Conservation (phyloP, 2,888 invertebrate genomes). For the Macrosoma leucophasiata region DNA sequence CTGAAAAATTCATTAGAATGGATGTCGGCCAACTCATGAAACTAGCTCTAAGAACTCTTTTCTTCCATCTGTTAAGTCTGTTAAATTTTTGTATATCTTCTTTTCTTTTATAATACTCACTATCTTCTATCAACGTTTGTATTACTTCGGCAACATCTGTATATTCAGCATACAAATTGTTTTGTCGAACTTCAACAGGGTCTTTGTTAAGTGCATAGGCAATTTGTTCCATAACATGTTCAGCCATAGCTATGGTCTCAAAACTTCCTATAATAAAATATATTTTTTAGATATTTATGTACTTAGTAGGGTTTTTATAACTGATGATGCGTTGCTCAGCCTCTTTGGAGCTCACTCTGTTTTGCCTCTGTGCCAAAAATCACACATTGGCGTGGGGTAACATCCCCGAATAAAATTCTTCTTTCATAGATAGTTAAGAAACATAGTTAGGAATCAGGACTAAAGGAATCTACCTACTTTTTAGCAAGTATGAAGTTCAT, state of each 20-base stretch:
- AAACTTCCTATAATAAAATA: slow-evolving; percentile 61
- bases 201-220: slow-evolving; percentile 19
- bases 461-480: too few species aligned
- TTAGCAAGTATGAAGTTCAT: too few species aligned
- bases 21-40: slow-evolving; percentile 22
- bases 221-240: slow-evolving; percentile 24
- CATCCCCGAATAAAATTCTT: too few species aligned
- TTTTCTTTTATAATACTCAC: slow-evolving; percentile 66
- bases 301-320: too few species aligned
- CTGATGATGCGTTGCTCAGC: too few species aligned
- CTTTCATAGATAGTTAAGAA: too few species aligned
- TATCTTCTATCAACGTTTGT: slow-evolving; percentile 35
- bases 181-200: slow-evolving; percentile 20
- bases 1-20: slow-evolving; percentile 17
- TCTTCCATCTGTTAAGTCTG: slow-evolving; percentile 80
- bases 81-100: slow-evolving; percentile 73
- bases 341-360: too few species aligned
- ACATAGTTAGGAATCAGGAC: too few species aligned
- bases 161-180: slow-evolving; percentile 17
- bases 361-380: too few species aligned
- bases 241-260: slow-evolving; percentile 77
- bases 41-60: slow-evolving; percentile 74
- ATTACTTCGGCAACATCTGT: slow-evolving; percentile 31
- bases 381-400: too few species aligned
- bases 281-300: slow-evolving; percentile 1